Evolutionary conservation across 2,888 invertebrate species (phyloP).

Genomic region (Dyspetes luteomarginatus): DNA sequence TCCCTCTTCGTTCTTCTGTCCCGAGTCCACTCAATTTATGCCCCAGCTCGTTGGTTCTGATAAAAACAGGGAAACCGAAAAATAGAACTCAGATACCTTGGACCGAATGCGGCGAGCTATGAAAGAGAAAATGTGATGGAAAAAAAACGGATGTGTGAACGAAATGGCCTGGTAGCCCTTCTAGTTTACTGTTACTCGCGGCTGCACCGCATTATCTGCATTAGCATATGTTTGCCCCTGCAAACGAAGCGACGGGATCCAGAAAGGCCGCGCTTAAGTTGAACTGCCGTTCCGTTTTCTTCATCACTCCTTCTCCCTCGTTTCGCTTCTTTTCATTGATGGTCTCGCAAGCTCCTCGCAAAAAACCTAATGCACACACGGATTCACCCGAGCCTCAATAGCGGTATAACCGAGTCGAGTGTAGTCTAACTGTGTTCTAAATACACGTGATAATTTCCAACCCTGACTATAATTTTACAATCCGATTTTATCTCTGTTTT

Average conservation of each 20-base stretch:
- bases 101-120: neutral
- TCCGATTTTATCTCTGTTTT: slow-evolving; percentile 61
- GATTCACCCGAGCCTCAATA: neutral
- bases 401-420: slow-evolving; percentile 2
- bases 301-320: slow-evolving; percentile 38
- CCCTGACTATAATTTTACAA: neutral
- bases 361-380: neutral
- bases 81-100: neutral
- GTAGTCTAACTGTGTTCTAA: neutral
- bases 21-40: neutral
- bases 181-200: slow-evolving; percentile 34
- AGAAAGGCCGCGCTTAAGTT: neutral
- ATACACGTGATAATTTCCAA: slow-evolving; percentile 11
- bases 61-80: neutral
- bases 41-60: neutral
- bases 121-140: neutral
- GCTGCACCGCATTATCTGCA: slow-evolving; percentile 76
- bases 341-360: neutral
- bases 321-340: neutral
- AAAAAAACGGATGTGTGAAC: neutral
- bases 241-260: neutral
- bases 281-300: slow-evolving; percentile 79
- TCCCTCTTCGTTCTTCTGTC: too few species aligned
- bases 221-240: slow-evolving; percentile 77
- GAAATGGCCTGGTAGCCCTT: neutral